Base-by-base conservation (phyloP, 1,140 invertebrate species). In the Pachyrhynchus sulphureomaculatus region DNA sequence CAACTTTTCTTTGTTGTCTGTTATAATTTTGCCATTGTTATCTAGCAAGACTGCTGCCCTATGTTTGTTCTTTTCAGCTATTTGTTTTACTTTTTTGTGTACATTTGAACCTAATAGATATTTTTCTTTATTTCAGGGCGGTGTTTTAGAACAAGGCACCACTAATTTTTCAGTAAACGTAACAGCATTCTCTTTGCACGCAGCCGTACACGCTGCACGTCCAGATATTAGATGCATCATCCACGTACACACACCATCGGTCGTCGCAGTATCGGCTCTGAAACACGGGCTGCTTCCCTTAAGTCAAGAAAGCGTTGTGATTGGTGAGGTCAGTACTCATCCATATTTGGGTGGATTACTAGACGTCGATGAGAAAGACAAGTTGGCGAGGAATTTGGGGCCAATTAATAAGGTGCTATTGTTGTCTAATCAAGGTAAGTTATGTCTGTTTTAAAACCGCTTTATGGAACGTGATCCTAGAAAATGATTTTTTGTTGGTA, bases 201-300 rank as follows among this genome's bases (percentile, higher is more conserved):
- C 96, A 37, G 92, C 94, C 44, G 93, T 99, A 74, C 97, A 99
- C 80, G 90, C 93, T 37, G 92, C 95, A 3, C 86, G 98, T 47
- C 97, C 97, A 2, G 98, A 99, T 78, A 87, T 99, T 62, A 91
- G 91, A 71, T 97, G 94, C 77, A 90, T 99, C 75, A 87, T 99
- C 68, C 96, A 99, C 80, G 84, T 98, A 63, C 93, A 95, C 69
- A 92, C 90, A 69, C 88, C 93, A 45, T 84, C 90, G 45, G 93
- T 95, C 54, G 88, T 96, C 55, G 95, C 96, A 44, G 90, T 97
- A 49, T 96, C 94, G n/a, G 87, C 90, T 49, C 83, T 92, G 68
- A 92, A 92, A 76, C 85, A 86, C 70, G 95, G 96, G n/a, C 79
- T 99, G 54, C 79, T 98, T 75, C 91, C 95, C 12, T 79, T 98